These are phyloP conservation scores for Myiozetetes cayanensis DNA, from an alignment of 2,113 vertebrate species.

Conservation along the genomic window DNA sequence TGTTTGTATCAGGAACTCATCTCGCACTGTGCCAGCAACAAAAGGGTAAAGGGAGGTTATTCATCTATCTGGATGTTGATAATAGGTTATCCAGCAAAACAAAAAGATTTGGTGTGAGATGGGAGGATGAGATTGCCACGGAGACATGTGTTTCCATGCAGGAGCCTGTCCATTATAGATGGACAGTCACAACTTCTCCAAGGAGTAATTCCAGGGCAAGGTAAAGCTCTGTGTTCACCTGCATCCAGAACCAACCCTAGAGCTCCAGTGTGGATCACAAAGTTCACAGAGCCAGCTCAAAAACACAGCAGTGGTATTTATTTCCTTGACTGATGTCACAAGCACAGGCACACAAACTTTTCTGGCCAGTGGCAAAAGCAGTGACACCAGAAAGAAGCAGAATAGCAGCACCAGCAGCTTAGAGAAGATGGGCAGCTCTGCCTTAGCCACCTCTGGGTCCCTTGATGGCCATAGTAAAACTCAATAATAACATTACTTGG, in stretches of 20 bases:
- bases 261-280: neutral
- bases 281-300: neutral
- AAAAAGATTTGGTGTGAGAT: neutral
- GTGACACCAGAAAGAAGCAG: neutral
- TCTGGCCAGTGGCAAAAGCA: neutral
- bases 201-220: neutral
- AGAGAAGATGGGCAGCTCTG: neutral
- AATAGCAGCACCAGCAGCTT: neutral
- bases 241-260: neutral
- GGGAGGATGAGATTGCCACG: neutral
- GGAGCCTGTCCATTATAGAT: neutral
- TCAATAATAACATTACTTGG: neutral
- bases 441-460: neutral
- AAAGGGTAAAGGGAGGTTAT: neutral
- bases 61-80: neutral
- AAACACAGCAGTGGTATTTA: neutral
- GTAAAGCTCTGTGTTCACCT: fast-evolving
- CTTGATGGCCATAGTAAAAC: neutral
- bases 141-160: neutral
- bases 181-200: neutral
- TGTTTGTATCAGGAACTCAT: neutral
- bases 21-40: neutral
- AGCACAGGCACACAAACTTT: neutral
- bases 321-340: neutral
- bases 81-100: neutral